These are phyloP conservation scores for Cetoscarus ocellatus DNA, from an alignment of 2,797 vertebrate species.

Conservation along the genomic window DNA sequence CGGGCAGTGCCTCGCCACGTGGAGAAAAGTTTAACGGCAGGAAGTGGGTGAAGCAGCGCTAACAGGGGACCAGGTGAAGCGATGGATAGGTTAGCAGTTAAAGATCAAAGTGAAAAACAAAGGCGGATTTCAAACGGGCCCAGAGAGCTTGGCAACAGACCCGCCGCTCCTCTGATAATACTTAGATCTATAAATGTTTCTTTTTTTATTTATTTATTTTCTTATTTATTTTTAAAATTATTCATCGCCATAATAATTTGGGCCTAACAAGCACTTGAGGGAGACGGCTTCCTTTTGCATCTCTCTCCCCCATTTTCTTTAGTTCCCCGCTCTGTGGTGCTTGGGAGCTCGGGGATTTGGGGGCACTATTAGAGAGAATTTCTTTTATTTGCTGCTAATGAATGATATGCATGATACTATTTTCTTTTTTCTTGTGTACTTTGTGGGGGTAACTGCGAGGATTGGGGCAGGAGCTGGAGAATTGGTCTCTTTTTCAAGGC, in stretches of 20 bases:
- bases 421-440: constrained; percentile 81
- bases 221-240: constrained; percentile 89
- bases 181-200: constrained; percentile 88
- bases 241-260: constrained; percentile 90
- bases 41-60: constrained; percentile 66
- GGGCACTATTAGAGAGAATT: constrained; percentile 88
- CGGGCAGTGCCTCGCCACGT: constrained; percentile 59
- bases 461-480: constrained; percentile 78
- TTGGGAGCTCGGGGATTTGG: constrained; percentile 87
- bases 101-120: constrained; percentile 87
- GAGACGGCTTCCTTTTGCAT: constrained; percentile 88
- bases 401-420: constrained; percentile 86
- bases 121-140: constrained; percentile 81
- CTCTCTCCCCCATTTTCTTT: constrained; percentile 74
- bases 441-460: constrained; percentile 76
- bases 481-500: constrained; percentile 82
- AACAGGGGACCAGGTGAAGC: constrained; percentile 79
- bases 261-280: constrained; percentile 96
- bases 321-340: constrained; percentile 84
- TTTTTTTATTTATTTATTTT: constrained; percentile 87
- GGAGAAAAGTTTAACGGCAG: constrained; percentile 67
- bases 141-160: constrained; percentile 82
- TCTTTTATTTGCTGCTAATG: constrained; percentile 92
- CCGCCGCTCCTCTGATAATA: constrained; percentile 82
- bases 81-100: constrained; percentile 83